Conservation (phyloP, 1,140 invertebrate species). For the Drosophila arizonae region DNA sequence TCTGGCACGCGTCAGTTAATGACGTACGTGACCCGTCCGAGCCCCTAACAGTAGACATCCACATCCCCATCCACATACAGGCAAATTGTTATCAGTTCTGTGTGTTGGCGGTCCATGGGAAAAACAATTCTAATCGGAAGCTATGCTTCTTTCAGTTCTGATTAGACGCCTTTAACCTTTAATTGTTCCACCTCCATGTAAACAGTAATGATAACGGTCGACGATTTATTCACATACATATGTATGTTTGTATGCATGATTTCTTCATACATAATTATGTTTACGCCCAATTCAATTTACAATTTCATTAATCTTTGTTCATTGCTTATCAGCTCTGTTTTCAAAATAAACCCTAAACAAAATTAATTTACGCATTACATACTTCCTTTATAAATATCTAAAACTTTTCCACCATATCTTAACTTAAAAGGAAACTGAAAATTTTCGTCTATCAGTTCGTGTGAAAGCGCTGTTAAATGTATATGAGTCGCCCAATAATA, state of each 20-base stretch:
- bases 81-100: slow-evolving; percentile 26
- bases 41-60: slow-evolving; percentile 5
- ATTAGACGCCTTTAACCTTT: neutral
- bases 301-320: neutral
- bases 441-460: neutral
- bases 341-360: neutral
- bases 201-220: neutral
- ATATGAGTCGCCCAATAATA: slow-evolving; percentile 1
- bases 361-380: no score
- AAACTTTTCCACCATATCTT: slow-evolving; percentile 5
- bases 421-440: neutral
- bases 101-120: slow-evolving; percentile 31
- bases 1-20: slow-evolving; percentile 38
- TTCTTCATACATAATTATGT: neutral
- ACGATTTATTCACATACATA: neutral
- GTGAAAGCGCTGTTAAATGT: neutral
- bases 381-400: no score
- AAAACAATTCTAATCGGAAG: slow-evolving; percentile 18
- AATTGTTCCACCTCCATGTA: neutral
- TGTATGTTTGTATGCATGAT: neutral
- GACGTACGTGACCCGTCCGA: slow-evolving; percentile 25
- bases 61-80: neutral
- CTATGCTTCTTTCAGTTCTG: neutral
- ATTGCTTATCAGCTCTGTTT: neutral
- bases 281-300: neutral